Evolutionary conservation across 2,113 vertebrate species (phyloP).

Genomic region (Salvator merianae): DNA sequence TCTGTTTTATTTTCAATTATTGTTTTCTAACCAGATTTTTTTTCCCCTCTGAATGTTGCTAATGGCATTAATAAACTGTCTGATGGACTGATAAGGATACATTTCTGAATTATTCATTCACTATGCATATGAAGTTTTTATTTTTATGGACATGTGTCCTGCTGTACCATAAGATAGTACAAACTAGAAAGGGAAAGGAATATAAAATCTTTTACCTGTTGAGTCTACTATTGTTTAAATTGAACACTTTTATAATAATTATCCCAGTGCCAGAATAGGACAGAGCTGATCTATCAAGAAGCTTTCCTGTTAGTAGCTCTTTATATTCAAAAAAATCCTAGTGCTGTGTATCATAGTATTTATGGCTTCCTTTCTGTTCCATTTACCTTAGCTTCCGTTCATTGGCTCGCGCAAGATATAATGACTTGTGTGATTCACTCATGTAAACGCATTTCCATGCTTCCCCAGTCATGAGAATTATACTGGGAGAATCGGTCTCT

Average conservation of each 20-base stretch:
- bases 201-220: no score
- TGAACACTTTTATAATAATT: background rate
- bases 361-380: background rate
- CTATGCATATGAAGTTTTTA: background rate
- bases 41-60: no score
- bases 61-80: no score
- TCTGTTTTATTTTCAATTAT: no score
- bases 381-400: background rate
- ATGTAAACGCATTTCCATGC: background rate
- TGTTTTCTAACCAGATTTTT: no score
- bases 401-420: background rate
- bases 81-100: no score
- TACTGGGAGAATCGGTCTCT: background rate
- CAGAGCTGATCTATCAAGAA: background rate
- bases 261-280: background rate
- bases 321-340: background rate
- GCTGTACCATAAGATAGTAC: background rate
- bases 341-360: background rate
- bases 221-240: no score
- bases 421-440: background rate
- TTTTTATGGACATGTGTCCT: background rate
- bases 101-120: background rate
- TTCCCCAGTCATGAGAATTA: background rate
- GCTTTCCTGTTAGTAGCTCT: background rate
- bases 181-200: background rate